Conservation (phyloP, 2,888 invertebrate species). For the Biston stratarius region DNA sequence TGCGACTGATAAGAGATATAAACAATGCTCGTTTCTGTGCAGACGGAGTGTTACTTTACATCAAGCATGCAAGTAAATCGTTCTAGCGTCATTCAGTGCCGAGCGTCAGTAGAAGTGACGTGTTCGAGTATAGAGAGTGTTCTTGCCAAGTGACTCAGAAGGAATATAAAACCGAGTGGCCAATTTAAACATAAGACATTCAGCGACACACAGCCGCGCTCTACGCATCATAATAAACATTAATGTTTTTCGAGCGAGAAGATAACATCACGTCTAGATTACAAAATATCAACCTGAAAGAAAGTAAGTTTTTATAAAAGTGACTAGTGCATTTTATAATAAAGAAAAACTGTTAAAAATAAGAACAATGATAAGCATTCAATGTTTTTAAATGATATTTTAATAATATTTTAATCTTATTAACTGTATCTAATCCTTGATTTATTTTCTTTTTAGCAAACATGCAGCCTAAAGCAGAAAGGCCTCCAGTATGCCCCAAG, state of each 20-base stretch:
- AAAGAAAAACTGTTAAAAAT: not conserved
- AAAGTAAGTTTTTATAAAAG: slow-evolving; percentile 64
- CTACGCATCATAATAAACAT: slow-evolving; percentile 51
- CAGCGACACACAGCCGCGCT: slow-evolving; percentile 55
- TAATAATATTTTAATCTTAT: not conserved
- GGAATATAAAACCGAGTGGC: slow-evolving; percentile 72
- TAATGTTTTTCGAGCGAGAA: slow-evolving; percentile 78
- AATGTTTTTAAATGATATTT: not conserved
- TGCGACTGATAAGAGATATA: slow-evolving; percentile 19
- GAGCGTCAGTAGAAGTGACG: slow-evolving; percentile 75
- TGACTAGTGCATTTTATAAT: slow-evolving; percentile 17
- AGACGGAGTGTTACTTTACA: not conserved
- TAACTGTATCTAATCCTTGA: not conserved
- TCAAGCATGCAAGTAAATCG: slow-evolving; percentile 39
- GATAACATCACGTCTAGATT: slow-evolving; percentile 70
- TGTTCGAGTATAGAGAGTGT: slow-evolving; percentile 60
- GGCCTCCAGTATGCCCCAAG: slow-evolving; percentile 72
- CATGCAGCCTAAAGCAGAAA: slow-evolving; percentile 79
- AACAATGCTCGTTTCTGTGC: slow-evolving; percentile 3
- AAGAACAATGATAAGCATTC: not conserved
- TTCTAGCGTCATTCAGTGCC: slow-evolving; percentile 64
- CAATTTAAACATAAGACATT: slow-evolving; percentile 66
- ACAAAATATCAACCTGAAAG: slow-evolving; percentile 69
- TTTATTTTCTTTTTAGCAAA: slow-evolving; percentile 58
- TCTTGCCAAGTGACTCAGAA: slow-evolving; percentile 79